Conservation (phyloP, 1,140 invertebrate genomes). For the Diorhabda elongata region DNA sequence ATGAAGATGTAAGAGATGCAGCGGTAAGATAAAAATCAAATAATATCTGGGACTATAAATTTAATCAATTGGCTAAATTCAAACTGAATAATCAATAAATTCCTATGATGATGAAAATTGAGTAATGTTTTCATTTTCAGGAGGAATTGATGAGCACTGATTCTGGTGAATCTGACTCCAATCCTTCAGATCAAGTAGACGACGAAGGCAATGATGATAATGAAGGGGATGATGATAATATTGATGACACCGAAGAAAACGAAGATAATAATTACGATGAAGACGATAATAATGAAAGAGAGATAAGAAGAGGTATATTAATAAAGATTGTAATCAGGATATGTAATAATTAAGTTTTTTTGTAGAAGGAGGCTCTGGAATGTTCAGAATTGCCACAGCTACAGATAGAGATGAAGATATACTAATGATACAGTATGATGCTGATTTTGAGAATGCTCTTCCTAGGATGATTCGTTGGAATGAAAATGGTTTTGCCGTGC, state of each 20-base stretch:
- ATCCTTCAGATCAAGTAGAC: constrained; percentile 49
- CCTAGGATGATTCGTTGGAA: constrained; percentile 54
- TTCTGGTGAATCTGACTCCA: constrained; percentile 50
- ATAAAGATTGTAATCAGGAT: not conserved
- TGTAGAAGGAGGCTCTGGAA: constrained; percentile 43
- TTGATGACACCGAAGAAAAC: constrained; percentile 53
- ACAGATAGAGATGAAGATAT: constrained; percentile 57
- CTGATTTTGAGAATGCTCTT: constrained; percentile 46
- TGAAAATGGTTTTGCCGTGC: constrained; percentile 52
- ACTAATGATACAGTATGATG: constrained; percentile 59
- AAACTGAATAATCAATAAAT: too few relatives aligned
- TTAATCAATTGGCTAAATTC: too few relatives aligned
- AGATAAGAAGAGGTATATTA: constrained; percentile 28
- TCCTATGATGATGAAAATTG: too few relatives aligned
- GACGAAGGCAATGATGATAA: constrained; percentile 57
- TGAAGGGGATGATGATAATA: constrained; percentile 56
- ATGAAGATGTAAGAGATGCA: constrained; percentile 43
- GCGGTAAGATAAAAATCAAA: constrained; percentile 29
- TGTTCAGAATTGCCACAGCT: constrained; percentile 41
- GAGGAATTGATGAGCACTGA: constrained; percentile 58
- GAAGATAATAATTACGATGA: constrained; percentile 48
- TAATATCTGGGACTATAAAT: too few relatives aligned
- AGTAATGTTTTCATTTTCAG: constrained; percentile 36
- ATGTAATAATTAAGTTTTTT: not conserved
- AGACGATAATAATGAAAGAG: constrained; percentile 39